These are phyloP conservation scores for Brassicogethes aeneus DNA, from an alignment of 2,888 invertebrate species.

Conservation along the genomic window DNA sequence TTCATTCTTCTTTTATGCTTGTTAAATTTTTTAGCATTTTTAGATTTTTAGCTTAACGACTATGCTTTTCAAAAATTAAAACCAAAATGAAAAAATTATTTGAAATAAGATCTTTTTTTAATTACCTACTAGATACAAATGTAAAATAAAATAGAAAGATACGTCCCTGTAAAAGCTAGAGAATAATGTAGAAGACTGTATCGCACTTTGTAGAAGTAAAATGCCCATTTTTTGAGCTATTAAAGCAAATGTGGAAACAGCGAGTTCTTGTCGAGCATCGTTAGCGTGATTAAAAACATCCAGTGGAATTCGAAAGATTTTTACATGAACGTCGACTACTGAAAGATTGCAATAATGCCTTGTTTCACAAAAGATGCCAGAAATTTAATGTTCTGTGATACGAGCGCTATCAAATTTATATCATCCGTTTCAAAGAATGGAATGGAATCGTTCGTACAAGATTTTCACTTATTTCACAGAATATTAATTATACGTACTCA, in stretches of 20 bases:
- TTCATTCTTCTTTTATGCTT: too few relatives aligned
- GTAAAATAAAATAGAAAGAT: too few relatives aligned
- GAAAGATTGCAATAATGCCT: neutral
- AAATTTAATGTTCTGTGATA: conserved; percentile 4
- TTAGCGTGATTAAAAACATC: conserved; percentile 3
- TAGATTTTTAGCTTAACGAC: too few relatives aligned
- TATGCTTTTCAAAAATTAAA: too few relatives aligned
- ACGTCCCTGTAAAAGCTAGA: too few relatives aligned
- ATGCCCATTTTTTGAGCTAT: conserved; percentile 3
- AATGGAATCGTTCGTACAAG: conserved; percentile 4
- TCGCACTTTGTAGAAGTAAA: conserved; percentile 3
- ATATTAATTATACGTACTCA: too few relatives aligned
- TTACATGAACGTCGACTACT: neutral
- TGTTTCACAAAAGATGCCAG: conserved; percentile 2
- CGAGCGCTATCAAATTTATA: conserved; percentile 9
- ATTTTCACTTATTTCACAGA: too few relatives aligned
- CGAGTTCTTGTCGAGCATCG: conserved; percentile 3
- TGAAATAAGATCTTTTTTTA: too few relatives aligned
- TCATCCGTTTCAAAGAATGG: conserved; percentile 8
- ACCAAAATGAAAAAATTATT: too few relatives aligned
- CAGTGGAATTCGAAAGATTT: conserved; percentile 2
- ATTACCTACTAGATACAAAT: too few relatives aligned
- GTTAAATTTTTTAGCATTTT: too few relatives aligned
- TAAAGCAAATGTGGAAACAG: conserved; percentile 3
- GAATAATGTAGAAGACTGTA: neutral